These are phyloP conservation scores for Tyrannus savana DNA, from an alignment of 2,113 vertebrate species.

Conservation along the genomic window DNA sequence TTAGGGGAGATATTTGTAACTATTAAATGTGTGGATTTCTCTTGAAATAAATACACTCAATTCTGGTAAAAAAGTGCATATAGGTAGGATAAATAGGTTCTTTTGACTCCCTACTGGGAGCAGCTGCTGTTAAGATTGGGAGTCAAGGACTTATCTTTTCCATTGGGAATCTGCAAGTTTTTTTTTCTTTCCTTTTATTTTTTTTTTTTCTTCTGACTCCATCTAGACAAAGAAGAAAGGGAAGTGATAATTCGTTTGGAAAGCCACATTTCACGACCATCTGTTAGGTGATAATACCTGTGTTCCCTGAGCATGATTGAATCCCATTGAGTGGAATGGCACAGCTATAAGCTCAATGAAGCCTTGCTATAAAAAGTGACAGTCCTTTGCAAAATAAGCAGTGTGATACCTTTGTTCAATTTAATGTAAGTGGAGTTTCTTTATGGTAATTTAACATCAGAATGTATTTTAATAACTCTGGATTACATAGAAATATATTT, in stretches of 20 bases:
- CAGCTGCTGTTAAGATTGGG: not conserved
- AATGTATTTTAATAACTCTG: not conserved
- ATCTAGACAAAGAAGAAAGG: slow-evolving; percentile 3
- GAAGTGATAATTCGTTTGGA: slow-evolving; percentile 46
- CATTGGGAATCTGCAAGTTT: not conserved
- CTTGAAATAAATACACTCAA: not conserved
- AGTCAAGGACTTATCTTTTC: not conserved
- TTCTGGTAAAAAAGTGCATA: not conserved
- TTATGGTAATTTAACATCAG: not conserved
- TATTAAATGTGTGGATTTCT: not conserved
- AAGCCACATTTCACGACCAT: slow-evolving; percentile 48
- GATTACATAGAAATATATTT: not conserved
- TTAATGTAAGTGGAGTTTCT: not conserved
- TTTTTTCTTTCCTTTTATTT: not conserved
- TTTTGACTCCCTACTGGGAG: not conserved
- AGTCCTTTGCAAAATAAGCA: not conserved
- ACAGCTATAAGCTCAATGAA: not conserved
- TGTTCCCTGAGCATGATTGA: not conserved
- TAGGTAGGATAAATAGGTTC: not conserved
- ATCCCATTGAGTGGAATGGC: not conserved
- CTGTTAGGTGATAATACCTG: slow-evolving; percentile 36
- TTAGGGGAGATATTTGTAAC: not conserved
- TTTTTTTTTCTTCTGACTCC: not conserved
- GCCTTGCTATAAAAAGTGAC: not conserved
- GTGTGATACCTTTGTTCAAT: not conserved